A percentile compares a stretch with the other conserved stretches of the same genome.
Evolutionary conservation across 1,140 invertebrate species (phyloP).

Genomic region (Gonioctena quinquepunctata): DNA sequence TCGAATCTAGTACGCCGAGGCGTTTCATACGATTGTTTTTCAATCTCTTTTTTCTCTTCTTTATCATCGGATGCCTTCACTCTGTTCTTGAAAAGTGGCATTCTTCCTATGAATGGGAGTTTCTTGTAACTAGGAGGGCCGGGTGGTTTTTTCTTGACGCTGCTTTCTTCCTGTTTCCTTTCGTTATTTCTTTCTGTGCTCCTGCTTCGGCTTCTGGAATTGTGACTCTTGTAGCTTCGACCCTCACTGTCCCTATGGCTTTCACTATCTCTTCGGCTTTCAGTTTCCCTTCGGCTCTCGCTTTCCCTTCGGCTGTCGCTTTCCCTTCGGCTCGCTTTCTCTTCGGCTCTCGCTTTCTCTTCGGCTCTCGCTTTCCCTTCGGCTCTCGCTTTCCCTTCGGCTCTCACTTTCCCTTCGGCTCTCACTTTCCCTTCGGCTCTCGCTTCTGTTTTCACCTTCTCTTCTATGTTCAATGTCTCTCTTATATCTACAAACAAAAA

Average conservation of each 20-base stretch:
- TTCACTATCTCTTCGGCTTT: no score
- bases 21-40: constrained; percentile 52
- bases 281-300: no score
- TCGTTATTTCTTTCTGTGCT: constrained; percentile 19
- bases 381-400: no score
- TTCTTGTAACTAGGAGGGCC: constrained; percentile 58
- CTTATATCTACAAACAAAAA: not conserved
- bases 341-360: no score
- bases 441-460: not conserved
- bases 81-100: constrained; percentile 70
- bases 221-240: not conserved
- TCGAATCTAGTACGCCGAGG: constrained; percentile 49
- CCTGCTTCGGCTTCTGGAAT: constrained; percentile 31
- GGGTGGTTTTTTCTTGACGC: constrained; percentile 32
- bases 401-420: constrained; percentile 14
- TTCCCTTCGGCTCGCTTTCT: no score
- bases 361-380: no score
- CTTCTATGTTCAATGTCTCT: not conserved
- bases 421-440: not conserved
- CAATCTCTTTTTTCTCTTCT: constrained; percentile 46
- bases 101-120: constrained; percentile 70
- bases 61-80: constrained; percentile 48
- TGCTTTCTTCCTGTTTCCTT: not conserved
- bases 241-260: constrained; percentile 13
- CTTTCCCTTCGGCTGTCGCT: no score